Evolutionary conservation across 2,888 invertebrate genomes (phyloP).

Genomic region (Cantharis flavilabris): DNA sequence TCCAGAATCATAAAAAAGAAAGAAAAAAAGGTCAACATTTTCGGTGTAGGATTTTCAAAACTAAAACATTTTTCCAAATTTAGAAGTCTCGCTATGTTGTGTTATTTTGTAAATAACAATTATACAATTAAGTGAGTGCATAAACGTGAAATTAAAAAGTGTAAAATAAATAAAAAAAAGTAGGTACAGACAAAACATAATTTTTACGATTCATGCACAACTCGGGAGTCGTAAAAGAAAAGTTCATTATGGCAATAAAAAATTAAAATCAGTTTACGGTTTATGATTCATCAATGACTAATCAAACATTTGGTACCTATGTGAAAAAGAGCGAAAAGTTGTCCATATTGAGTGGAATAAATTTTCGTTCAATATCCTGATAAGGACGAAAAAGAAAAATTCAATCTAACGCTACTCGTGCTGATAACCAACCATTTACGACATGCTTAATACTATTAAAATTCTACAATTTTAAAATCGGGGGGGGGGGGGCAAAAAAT

Average conservation of each 20-base stretch:
- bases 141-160: slow-evolving; percentile 1
- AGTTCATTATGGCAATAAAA: neutral
- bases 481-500: neutral
- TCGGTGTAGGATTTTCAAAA: neutral
- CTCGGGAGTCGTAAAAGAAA: neutral
- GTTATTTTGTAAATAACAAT: slow-evolving; percentile 2
- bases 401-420: neutral
- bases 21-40: neutral
- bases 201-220: neutral
- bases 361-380: neutral
- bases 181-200: neutral
- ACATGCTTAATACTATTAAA: neutral
- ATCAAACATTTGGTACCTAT: no score
- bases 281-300: neutral
- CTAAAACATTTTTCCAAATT: neutral
- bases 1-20: neutral
- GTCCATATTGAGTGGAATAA: no score
- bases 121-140: neutral
- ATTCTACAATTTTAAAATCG: neutral
- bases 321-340: no score
- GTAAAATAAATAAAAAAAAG: neutral
- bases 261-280: neutral
- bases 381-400: neutral
- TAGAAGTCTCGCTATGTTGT: neutral
- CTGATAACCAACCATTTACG: neutral